Evolutionary conservation across 2,113 vertebrate species (phyloP).

Genomic region (Benitochromis conjunctus): DNA sequence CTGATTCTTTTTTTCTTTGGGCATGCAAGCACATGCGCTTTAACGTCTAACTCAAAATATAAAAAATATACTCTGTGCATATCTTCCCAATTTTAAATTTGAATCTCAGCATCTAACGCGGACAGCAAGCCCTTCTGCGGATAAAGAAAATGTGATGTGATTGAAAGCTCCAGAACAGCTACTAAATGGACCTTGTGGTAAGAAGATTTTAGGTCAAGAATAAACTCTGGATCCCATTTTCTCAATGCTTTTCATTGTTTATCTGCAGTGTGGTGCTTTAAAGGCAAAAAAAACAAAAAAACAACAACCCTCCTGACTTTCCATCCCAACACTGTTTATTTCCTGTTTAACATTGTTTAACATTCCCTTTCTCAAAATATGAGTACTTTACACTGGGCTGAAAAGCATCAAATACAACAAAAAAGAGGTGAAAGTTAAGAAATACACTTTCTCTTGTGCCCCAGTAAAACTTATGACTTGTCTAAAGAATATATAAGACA

Average conservation of each 20-base stretch:
- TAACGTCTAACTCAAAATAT: background rate
- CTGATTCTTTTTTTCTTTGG: rapidly evolving
- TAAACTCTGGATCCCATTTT: background rate
- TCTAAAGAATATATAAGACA: background rate
- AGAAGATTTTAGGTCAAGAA: background rate
- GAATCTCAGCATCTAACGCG: rapidly evolving
- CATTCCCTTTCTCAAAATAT: background rate
- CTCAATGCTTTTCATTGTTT: background rate
- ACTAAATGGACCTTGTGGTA: background rate
- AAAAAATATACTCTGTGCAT: background rate
- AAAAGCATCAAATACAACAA: background rate
- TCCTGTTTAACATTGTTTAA: background rate
- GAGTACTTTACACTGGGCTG: background rate
- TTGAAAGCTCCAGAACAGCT: background rate
- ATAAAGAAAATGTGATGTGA: background rate
- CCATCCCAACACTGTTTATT: background rate
- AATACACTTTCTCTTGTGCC: background rate
- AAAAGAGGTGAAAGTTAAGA: background rate
- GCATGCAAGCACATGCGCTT: background rate
- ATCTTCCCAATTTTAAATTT: background rate
- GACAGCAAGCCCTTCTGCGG: background rate
- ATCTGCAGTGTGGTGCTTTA: background rate
- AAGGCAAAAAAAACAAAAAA: background rate
- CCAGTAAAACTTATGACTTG: background rate
- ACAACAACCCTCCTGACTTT: background rate